These are phyloP conservation scores for Galeruca laticollis DNA, from an alignment of 2,888 invertebrate genomes.

Conservation along the genomic window DNA sequence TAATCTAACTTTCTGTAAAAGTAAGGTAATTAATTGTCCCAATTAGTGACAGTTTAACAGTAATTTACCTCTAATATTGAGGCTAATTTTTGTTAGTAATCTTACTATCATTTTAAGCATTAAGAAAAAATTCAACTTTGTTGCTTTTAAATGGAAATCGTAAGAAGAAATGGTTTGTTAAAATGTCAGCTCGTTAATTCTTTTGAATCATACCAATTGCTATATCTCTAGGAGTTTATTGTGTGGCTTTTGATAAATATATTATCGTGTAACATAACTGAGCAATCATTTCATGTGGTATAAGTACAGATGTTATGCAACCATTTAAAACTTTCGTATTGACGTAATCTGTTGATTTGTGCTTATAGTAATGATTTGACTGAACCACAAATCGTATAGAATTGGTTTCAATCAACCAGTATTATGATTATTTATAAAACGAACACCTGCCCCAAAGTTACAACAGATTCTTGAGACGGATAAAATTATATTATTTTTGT, in stretches of 20 bases:
- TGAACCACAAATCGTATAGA: conserved; percentile 19
- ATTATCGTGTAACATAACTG: background rate
- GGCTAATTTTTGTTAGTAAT: no score
- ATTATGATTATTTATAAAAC: conserved; percentile 5
- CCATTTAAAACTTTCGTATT: conserved; percentile 14
- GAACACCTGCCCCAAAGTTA: conserved; percentile 13
- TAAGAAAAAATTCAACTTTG: no score
- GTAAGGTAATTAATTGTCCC: no score
- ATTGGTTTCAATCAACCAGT: conserved; percentile 12
- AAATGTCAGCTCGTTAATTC: no score
- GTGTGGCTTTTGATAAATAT: background rate
- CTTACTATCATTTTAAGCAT: no score
- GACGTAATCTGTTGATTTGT: conserved; percentile 25
- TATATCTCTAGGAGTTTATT: background rate
- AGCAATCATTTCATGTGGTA: background rate
- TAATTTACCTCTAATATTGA: no score
- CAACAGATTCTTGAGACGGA: background rate
- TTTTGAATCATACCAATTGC: no score
- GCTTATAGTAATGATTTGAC: conserved; percentile 20
- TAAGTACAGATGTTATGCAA: conserved; percentile 21
- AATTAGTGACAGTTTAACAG: no score
- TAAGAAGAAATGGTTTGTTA: no score
- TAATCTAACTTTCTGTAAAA: no score
- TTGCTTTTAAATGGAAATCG: no score
- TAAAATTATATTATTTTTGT: background rate